Evolutionary conservation across 2,888 invertebrate genomes (phyloP), one percentile per base, ranked within the genome.

Genomic region (Clepsis dumicolana): DNA sequence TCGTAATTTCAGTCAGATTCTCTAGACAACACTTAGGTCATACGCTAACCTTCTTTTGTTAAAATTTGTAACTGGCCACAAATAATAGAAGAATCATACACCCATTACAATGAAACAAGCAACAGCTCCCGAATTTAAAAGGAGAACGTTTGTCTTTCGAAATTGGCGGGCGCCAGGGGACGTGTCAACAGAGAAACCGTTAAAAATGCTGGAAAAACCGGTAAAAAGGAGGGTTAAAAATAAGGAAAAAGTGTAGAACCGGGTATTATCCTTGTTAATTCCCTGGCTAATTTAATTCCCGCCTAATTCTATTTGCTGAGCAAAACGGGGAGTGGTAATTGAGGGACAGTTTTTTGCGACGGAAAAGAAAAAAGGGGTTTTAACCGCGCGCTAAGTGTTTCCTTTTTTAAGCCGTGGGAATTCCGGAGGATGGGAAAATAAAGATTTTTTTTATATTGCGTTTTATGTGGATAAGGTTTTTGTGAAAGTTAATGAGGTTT

Each of bases 241-340:
- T 85, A 88, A 84, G 84, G 87, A 87, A 90, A 90, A 87, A 84
- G 81, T 75, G 83, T 82, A 84, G 82, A 86, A 85, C 82, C 85
- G 82, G 83, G 88, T 85, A 93, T 93, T 93, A 93, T 93, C 92
- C 93, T 87, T 91, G 93, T 91, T 93, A 93, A 93, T 93, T 88
- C 92, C 84, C 84, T 80, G 87, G 88, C 85, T 92, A 93, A 93
- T 93, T 91, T 90, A 92, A 93, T 93, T 93, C 90, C 78, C 89
- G 89, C 90, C 87, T 93, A 93, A 93, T 93, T 93, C 93, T 93
- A 93, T 93, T 93, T 92, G 88, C 86, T 77, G 88, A 90, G 90
- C 76, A 89, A 89, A 91, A 90, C 86, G 90, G 88, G 88, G 87
- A 87, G 93, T 90, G 92, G 91, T 93, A 93, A 93, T 91, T 93